Evolutionary conservation across 2,113 vertebrate species (phyloP), one percentile per base, ranked within the genome.

Genomic region (Spermophilus dauricus): DNA sequence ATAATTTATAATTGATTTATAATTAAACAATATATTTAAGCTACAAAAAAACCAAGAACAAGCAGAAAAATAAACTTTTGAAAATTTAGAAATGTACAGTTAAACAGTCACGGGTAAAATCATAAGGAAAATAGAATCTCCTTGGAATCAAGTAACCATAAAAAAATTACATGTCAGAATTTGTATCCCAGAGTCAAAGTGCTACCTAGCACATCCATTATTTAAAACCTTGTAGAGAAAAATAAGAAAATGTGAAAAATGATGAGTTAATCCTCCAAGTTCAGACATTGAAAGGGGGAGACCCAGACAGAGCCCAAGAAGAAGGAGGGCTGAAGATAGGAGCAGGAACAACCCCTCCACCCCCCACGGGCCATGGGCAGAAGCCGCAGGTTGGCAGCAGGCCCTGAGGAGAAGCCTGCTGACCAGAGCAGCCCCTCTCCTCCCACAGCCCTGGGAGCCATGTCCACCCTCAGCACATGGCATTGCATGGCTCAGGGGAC

Each of bases 141-240:
- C 39, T 89, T 84, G 26, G 73, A 86, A 92, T 26, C 76, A 69
- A 89, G 42, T 70, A n/a, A 45, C 42, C 84, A 78, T 89, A 37
- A 37, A 48, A 88, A 84, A 16, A 72, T 28, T 12, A 48, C 48
- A 13, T 91, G 32, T 20, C n/a, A 72, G 39, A 80, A 80, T 70
- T 77, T 92, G 9, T 53, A 48, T 48, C 73, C 45, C 65, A 85
- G 6, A 61, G 5, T 63, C n/a, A 45, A 81, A 56, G 69, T 30
- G 91, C 12, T 30, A 56, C 30, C 72, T 84, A 48, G 73, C 39
- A 86, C 24, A 63, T 65, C 30, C 72, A 37, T 72, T 28, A 17
- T 70, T 82, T 56, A 82, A 80, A 73, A 73, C 58, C 12, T 69
- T 34, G 5, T 3, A 65, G 32, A 65, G 70, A 70, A 92, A 32